These are phyloP conservation scores for Ennomos fuscantarius DNA, from an alignment of 2,888 invertebrate genomes.

Conservation along the genomic window DNA sequence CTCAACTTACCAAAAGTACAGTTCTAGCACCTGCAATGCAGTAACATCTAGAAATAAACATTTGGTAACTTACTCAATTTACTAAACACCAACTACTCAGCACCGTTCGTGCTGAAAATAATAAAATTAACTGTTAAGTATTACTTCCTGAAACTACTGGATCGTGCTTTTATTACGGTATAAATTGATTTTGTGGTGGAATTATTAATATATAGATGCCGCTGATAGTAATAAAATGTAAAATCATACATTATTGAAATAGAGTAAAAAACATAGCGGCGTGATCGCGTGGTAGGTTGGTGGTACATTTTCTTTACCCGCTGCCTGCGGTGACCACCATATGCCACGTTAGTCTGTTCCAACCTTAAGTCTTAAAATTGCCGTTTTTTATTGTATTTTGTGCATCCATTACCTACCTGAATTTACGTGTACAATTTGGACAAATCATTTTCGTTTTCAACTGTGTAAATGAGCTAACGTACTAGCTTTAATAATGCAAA, in stretches of 20 bases:
- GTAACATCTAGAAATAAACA: neutral
- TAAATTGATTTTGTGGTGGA: constrained; percentile 22
- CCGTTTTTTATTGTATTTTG: no score
- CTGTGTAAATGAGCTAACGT: neutral
- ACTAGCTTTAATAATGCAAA: constrained; percentile 29
- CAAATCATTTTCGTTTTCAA: neutral
- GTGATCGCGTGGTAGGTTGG: no score
- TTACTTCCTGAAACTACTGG: constrained; percentile 19
- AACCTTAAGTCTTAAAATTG: no score
- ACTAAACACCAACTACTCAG: constrained; percentile 10
- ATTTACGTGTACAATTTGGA: no score
- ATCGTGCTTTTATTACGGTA: constrained; percentile 21
- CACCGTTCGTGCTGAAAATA: constrained; percentile 19
- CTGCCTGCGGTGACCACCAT: no score
- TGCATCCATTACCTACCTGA: no score
- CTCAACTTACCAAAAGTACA: no score
- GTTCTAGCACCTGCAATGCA: constrained; percentile 8
- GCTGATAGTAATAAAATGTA: constrained; percentile 12
- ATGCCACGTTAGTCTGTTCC: no score
- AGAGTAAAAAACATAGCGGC: no score
- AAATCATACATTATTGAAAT: neutral
- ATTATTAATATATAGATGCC: constrained; percentile 7
- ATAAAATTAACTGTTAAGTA: constrained; percentile 25
- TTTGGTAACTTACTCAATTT: constrained; percentile 1
- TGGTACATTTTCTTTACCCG: no score